These are phyloP conservation scores for Chrysotoxum bicinctum DNA, from an alignment of 2,888 invertebrate genomes.

Conservation along the genomic window DNA sequence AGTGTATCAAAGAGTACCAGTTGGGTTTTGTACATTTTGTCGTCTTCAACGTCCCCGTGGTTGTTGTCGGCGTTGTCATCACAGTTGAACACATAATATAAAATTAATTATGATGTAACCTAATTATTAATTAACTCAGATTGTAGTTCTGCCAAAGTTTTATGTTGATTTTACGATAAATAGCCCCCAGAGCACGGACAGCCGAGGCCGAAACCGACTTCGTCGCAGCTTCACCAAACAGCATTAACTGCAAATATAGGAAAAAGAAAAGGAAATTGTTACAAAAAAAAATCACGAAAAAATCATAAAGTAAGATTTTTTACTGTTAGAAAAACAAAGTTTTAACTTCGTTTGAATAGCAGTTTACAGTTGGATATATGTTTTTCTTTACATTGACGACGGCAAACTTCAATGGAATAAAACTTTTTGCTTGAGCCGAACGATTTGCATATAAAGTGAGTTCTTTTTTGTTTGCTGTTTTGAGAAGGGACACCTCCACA, in stretches of 20 bases:
- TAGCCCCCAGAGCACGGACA: conserved; percentile 2
- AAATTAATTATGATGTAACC: conserved; percentile 44
- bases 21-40: conserved; percentile 58
- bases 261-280: background rate
- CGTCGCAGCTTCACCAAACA: background rate
- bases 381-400: background rate
- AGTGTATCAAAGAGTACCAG: conserved; percentile 41
- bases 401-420: conserved; percentile 61
- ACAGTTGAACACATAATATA: conserved; percentile 67
- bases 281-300: conserved; percentile 1
- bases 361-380: conserved; percentile 41
- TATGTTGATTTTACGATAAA: conserved; percentile 33
- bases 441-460: conserved; percentile 59
- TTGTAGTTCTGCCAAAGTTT: conserved; percentile 41
- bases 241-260: conserved; percentile 22
- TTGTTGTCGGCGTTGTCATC: conserved; percentile 32
- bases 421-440: conserved; percentile 42
- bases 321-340: conserved; percentile 26
- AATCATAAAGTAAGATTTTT: conserved; percentile 32
- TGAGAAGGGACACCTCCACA: background rate
- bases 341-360: conserved; percentile 62
- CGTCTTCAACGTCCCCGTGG: conserved; percentile 18
- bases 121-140: conserved; percentile 55
- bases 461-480: background rate
- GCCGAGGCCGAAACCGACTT: background rate